Evolutionary conservation across 1,140 invertebrate species (phyloP), one percentile per base, ranked within the genome.

Genomic region (Megalopta genalis): DNA sequence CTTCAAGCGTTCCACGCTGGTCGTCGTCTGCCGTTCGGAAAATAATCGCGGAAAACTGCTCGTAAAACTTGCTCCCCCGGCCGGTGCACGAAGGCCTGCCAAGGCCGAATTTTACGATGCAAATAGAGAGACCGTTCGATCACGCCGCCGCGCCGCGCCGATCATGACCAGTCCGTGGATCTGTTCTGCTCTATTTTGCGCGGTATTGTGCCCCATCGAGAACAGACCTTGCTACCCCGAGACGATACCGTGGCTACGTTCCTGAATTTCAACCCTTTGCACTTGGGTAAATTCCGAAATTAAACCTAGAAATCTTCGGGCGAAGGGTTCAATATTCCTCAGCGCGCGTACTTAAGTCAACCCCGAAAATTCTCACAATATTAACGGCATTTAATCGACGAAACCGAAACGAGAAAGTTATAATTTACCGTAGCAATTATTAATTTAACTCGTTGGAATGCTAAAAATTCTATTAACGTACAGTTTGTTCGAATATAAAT

Each of bases 51-150:
- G 21, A 66, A 46, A 65, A 18, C n/a, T 16, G 49, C 27, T 64
- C 77, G 63, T 49, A 74, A 74, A 79, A 25, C 52, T 46, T 46
- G n/a, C 25, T 27, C 42, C 42, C 42, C 14, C 42, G 42, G 42
- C 42, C 14, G 42, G 42, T 12, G 42, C 10, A 7, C 23, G 8
- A 42, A 42, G 16, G 39, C 59, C 32, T 21, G 10, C 21, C 42
- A 23, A 32, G 69, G 69, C 16, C 25, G n/a, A 27, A 52, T 39
- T 63, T 70, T 71, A 77, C 59, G 57, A 42, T 25, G 6, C 0
- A 14, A 39, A 75, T 54, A 64, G n/a, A 6, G n/a, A 6, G 63
- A 57, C 37, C 63, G 12, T 37, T 52, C 16, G 21, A 54, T 21
- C 42, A 2, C 42, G 42, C 10, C 37, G 37, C 37, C 3, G 8